These are phyloP conservation scores for Menidia beryllina DNA, from an alignment of 2,113 vertebrate species.

Conservation along the genomic window DNA sequence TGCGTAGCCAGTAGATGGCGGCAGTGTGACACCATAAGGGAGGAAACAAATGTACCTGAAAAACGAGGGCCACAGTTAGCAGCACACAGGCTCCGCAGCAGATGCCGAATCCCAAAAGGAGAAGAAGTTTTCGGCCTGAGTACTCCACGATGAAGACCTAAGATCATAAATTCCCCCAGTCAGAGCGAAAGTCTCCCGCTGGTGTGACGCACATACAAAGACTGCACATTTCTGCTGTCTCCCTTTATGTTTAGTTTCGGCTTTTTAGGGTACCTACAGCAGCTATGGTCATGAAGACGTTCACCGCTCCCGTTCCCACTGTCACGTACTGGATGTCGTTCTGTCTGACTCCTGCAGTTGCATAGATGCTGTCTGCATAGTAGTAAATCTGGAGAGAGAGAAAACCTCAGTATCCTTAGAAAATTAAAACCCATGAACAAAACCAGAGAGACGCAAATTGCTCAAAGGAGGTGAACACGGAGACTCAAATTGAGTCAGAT, in stretches of 20 bases:
- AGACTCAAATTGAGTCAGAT: not conserved
- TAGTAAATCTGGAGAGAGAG: constrained; percentile 89
- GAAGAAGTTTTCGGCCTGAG: constrained; percentile 85
- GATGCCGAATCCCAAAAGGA: constrained; percentile 88
- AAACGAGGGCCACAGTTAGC: constrained; percentile 85
- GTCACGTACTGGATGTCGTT: constrained; percentile 88
- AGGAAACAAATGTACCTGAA: constrained; percentile 83
- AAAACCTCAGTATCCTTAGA: not conserved
- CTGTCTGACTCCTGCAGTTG: constrained; percentile 81
- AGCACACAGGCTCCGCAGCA: constrained; percentile 85
- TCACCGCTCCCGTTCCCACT: constrained; percentile 88
- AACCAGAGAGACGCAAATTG: not conserved
- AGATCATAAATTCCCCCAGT: not conserved
- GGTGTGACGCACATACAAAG: not conserved
- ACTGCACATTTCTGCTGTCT: not conserved
- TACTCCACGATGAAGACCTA: constrained; percentile 93
- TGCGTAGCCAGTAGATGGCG: constrained; percentile 43
- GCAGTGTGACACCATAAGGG: constrained; percentile 9
- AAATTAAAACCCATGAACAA: not conserved
- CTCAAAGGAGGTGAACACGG: not conserved
- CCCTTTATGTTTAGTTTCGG: not conserved
- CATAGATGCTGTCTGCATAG: constrained; percentile 91
- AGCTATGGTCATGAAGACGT: constrained; percentile 87
- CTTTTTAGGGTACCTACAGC: constrained; percentile 81
- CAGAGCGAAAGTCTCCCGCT: not conserved